Evolutionary conservation across 2,113 vertebrate species (phyloP).

Genomic region (Echinops telfairi): DNA sequence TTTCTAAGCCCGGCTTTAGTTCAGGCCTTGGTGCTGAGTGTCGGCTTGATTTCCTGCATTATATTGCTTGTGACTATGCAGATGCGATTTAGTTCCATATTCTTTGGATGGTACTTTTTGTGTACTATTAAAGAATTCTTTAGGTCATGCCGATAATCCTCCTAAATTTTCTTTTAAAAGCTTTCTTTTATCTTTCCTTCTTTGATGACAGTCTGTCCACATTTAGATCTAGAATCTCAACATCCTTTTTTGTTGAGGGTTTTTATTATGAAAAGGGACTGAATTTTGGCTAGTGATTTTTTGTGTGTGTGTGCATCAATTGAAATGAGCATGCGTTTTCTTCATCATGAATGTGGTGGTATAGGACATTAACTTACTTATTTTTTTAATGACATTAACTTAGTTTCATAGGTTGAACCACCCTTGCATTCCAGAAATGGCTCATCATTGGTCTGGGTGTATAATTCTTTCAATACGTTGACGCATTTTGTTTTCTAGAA

Average conservation of each 20-base stretch:
- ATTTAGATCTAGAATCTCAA: constrained; percentile 48
- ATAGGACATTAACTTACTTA: background rate
- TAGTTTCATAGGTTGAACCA: background rate
- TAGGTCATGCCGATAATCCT: background rate
- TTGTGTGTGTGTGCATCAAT: background rate
- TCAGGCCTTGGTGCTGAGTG: background rate
- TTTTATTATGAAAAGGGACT: background rate
- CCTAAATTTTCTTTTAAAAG: constrained; percentile 1
- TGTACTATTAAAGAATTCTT: background rate
- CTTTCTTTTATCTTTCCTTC: background rate
- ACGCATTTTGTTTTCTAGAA: background rate
- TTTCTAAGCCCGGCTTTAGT: constrained; percentile 34
- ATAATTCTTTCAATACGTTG: background rate
- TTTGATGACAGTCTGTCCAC: constrained; percentile 1
- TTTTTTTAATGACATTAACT: background rate
- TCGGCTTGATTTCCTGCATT: background rate
- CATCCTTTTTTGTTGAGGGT: background rate
- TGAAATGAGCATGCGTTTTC: background rate
- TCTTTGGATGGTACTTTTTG: background rate
- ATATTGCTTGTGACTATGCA: background rate
- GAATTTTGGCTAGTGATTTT: background rate
- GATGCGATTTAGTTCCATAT: background rate
- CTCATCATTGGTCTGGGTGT: background rate
- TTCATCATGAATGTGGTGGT: background rate
- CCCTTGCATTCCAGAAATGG: background rate